Percentiles rank a stretch among this genome's conserved stretches.
These are phyloP conservation scores for Phanerotoma sp. DNA, from an alignment of 2,888 invertebrate species.

Conservation along the genomic window DNA sequence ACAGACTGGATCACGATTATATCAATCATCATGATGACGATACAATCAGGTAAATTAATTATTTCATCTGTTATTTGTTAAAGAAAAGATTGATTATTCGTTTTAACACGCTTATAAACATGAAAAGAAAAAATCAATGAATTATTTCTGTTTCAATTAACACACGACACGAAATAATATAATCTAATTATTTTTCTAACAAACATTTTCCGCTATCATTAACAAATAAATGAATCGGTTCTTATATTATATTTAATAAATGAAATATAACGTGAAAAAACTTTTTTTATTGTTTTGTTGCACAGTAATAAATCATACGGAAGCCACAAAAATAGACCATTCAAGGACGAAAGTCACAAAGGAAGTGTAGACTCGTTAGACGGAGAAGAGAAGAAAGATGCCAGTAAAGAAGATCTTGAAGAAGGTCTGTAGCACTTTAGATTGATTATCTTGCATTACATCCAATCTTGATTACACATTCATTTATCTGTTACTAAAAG, in stretches of 20 bases:
- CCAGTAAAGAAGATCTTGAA: slow-evolving; percentile 88
- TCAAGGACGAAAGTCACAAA: slow-evolving; percentile 89
- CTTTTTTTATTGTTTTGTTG: too few species aligned
- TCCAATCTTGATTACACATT: too few species aligned
- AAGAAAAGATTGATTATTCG: too few species aligned
- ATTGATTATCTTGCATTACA: too few species aligned
- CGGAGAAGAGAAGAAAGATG: slow-evolving; percentile 87
- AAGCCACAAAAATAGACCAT: slow-evolving; percentile 86
- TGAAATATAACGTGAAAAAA: too few species aligned
- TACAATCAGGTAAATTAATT: slow-evolving; percentile 56
- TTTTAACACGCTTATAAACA: too few species aligned
- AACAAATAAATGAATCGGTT: too few species aligned
- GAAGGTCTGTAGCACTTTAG: slow-evolving; percentile 66
- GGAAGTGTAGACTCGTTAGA: slow-evolving; percentile 84
- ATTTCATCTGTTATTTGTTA: slow-evolving; percentile 28
- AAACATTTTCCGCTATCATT: slow-evolving; percentile 25
- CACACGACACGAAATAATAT: too few species aligned
- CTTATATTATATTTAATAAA: too few species aligned
- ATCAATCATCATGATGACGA: slow-evolving; percentile 67
- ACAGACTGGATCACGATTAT: slow-evolving; percentile 73
- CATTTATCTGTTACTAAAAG: too few species aligned
- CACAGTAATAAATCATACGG: slow-evolving; percentile 90
- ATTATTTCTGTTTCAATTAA: too few species aligned
- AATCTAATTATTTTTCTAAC: slow-evolving; percentile 3
- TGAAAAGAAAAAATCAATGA: too few species aligned